Percentiles rank a stretch among this genome's conserved stretches.
Evolutionary conservation across 2,113 vertebrate genomes (phyloP).

Genomic region (Hystrix brachyura): DNA sequence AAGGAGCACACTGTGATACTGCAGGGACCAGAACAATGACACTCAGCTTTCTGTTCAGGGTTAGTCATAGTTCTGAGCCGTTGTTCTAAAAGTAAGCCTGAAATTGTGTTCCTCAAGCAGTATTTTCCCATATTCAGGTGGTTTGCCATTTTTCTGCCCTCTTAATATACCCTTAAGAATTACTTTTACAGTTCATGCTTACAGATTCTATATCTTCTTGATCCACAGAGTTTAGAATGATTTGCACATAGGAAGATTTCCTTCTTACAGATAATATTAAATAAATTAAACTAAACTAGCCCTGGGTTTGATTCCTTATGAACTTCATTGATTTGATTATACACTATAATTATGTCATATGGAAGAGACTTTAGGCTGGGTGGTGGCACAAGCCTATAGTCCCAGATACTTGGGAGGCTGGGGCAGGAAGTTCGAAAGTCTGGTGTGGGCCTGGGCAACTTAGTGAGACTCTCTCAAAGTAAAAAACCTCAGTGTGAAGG

Average conservation of each 20-base stretch:
- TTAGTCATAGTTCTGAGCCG: slow-evolving; percentile 33
- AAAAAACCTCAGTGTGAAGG: not conserved
- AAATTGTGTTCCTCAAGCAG: slow-evolving; percentile 39
- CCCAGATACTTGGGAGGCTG: not conserved
- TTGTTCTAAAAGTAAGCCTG: slow-evolving; percentile 54
- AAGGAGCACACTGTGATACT: slow-evolving; percentile 48
- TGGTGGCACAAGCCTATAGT: not conserved
- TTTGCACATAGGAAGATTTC: slow-evolving; percentile 54
- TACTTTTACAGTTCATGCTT: not conserved
- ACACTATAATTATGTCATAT: slow-evolving; percentile 65
- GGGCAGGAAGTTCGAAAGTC: not conserved
- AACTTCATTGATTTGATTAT: slow-evolving; percentile 38
- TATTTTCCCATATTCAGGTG: slow-evolving; percentile 47
- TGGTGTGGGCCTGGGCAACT: not conserved
- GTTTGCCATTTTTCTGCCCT: slow-evolving; percentile 22
- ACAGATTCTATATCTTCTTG: slow-evolving; percentile 33
- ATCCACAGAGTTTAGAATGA: slow-evolving; percentile 5
- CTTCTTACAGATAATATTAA: slow-evolving; percentile 6
- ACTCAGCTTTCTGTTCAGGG: slow-evolving; percentile 48
- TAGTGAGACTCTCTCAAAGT: not conserved
- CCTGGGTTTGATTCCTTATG: slow-evolving; percentile 49
- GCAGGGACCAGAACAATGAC: slow-evolving; percentile 38
- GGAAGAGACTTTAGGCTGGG: slow-evolving; percentile 1
- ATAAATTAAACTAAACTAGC: slow-evolving; percentile 25
- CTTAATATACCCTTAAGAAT: slow-evolving; percentile 32